Base-by-base conservation (phyloP, 2,797 vertebrate genomes). In the Neosilurus mollespiculum region DNA sequence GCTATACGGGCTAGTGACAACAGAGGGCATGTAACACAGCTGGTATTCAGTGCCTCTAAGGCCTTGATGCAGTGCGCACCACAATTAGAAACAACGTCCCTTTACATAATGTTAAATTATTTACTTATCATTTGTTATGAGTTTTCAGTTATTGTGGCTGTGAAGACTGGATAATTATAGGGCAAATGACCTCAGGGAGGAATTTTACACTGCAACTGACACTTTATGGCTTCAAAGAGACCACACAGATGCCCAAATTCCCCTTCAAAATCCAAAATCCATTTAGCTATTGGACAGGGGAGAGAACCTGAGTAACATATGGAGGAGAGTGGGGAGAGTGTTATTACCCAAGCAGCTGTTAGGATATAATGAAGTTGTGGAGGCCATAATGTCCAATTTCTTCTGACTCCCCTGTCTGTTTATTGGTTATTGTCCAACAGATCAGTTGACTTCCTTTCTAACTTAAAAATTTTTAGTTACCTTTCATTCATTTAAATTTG, bases 121-220 rank as follows among this genome's bases (percentile, higher is more conserved):
- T 84, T 75, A 75, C 75, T 66, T 75, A 64, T 30, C 22, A 86
- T 89, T 88, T 85, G 64, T 84, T 67, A 37, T 81, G 84, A 89
- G 56, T 65, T 69, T 88, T 90, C 86, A 81, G 76, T 82, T 58
- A 24, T 84, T 77, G 62, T 62, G 78, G 80, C 86, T 79, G 77
- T 88, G 54, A 83, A 26, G 83, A 86, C 75, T 34, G 49, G 34
- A 24, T 87, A 85, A 85, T 84, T 86, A 76, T 24, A 43, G 30
- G 81, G 80, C 84, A 89, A 88, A 89, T 89, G 86, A 91, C 84
- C 88, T 83, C 83, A 77, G 69, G 82, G 84, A 89, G 71, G 72
- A 66, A 84, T 75, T 66, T 86, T 87, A 86, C 80, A 79, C 67
- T 80, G 79, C 86, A 85, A 88, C 2, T 87, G 87, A 86, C 82